Base-by-base conservation (phyloP, 2,113 vertebrate genomes). In the Strigops habroptila region DNA sequence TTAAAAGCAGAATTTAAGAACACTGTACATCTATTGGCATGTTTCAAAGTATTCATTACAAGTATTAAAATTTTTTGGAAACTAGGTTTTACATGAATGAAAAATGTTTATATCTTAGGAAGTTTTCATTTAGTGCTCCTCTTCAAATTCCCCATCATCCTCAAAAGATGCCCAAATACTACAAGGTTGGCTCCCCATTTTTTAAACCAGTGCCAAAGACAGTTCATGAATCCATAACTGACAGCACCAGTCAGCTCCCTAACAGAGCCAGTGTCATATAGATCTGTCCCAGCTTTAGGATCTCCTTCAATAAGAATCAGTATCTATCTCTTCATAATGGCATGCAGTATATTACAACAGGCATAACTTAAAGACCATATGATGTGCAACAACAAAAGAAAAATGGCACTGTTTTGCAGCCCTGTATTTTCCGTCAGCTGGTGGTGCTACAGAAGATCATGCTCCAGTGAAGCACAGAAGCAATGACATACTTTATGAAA, bases 381-480 rank as follows among this genome's bases (percentile, higher is more conserved):
- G 52, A 65, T n/a, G 25, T 1, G 24, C n/a, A 77, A 67, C 33
- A 91, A 60, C 75, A 55, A 18, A 78, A 83, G 69, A 60, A 52
- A 68, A 93, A 86, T 5, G 33, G 60, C 27, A 28, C 60, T 75
- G 33, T 86, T 27, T 27, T 60, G 46, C 35, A 79, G 65, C n/a
- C 41, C 67, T 18, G 33, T 48, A 18, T 79, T 88, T 94, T 88
- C 82, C 80, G 83, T 93, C 69, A 88, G 80, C 73, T 88, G 30
- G 15, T 86, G 60, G 6, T 78, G 69, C 80, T 51, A n/a, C 65
- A 79, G 73, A 53, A 92, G 86, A 77, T 68, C 91, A 78, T 44
- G 80, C 79, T 96, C 73, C 92, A 94, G 52, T 31, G 69, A 94
- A 78, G 93, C 92, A 84, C 51, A 90, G 82, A 86, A 67, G 52